phyloP scores from a whole-genome alignment of 2,888 invertebrate genomes.

The Cephus pygmeus region DNA sequence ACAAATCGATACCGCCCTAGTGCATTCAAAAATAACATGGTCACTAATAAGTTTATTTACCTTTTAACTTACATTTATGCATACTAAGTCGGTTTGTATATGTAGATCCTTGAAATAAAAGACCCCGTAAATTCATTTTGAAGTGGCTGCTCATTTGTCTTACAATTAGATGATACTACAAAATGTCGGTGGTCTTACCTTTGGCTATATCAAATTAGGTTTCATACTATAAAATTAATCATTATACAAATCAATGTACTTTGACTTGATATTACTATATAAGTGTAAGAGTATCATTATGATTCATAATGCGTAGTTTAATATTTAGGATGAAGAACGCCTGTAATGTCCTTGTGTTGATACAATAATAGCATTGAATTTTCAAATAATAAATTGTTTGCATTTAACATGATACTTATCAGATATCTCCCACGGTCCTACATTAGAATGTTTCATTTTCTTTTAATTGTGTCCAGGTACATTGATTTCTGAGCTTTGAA shows the following conservation, averaged over 20 bases:
- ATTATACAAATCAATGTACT: conserved; percentile 29
- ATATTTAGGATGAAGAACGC: conserved; percentile 24
- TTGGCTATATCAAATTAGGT: conserved; percentile 18
- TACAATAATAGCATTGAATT: conserved; percentile 28
- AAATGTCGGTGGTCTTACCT: conserved; percentile 15
- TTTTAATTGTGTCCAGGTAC: conserved; percentile 4
- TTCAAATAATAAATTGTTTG: conserved; percentile 21
- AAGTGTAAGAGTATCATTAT: conserved; percentile 27
- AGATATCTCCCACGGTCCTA: neutral
- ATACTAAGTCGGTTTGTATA: neutral
- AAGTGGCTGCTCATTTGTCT: neutral
- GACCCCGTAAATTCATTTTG: neutral
- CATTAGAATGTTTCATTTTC: neutral
- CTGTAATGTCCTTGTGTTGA: conserved; percentile 27
- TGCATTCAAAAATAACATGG: neutral
- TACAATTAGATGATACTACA: neutral
- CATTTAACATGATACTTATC: conserved; percentile 1
- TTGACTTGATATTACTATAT: conserved; percentile 28
- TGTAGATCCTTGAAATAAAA: neutral
- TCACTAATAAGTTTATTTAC: neutral
- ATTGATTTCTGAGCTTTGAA: conserved; percentile 11
- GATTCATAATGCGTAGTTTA: conserved; percentile 26
- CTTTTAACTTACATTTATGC: neutral
- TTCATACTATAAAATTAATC: conserved; percentile 16
- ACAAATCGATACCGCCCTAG: neutral